phyloP scores from a whole-genome alignment of 2,113 vertebrate genomes.

The Callocephalon fimbriatum region DNA sequence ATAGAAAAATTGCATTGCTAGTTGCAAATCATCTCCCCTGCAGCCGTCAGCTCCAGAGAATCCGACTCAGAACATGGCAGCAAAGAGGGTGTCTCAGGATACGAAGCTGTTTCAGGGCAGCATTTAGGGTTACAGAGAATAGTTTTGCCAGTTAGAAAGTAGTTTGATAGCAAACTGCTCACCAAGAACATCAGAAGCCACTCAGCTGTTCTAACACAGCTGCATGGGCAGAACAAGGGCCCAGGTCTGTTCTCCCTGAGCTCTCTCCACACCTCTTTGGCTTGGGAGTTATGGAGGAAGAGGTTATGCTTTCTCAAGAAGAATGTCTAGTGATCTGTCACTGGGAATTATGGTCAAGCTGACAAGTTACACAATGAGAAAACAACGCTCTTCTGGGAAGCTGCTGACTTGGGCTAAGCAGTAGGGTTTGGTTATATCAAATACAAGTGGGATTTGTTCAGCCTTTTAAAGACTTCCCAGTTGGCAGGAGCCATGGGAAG shows the following conservation, averaged over 20 bases:
- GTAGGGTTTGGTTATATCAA: neutral
- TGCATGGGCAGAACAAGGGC: slow-evolving; percentile 34
- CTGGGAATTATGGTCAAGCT: neutral
- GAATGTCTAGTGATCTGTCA: neutral
- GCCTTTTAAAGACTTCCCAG: neutral
- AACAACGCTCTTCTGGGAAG: neutral
- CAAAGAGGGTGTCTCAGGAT: slow-evolving; percentile 33
- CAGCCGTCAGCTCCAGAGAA: slow-evolving; percentile 58
- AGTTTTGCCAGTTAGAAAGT: neutral
- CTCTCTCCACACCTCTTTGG: neutral
- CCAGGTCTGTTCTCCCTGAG: slow-evolving; percentile 51
- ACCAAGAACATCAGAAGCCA: neutral
- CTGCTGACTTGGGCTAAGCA: neutral
- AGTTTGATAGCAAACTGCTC: neutral
- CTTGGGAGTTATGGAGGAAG: neutral
- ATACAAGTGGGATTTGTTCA: neutral
- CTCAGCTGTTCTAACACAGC: slow-evolving; percentile 30
- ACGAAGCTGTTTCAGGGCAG: slow-evolving; percentile 73
- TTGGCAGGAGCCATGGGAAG: neutral
- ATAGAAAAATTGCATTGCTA: slow-evolving; percentile 89
- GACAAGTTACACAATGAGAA: neutral
- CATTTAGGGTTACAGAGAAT: slow-evolving; percentile 61
- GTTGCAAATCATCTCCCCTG: slow-evolving; percentile 79
- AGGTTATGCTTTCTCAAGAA: slow-evolving; percentile 39
- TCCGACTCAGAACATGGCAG: slow-evolving; percentile 52